Evolutionary conservation across 2,888 invertebrate genomes (phyloP).

Genomic region (Dione juno): DNA sequence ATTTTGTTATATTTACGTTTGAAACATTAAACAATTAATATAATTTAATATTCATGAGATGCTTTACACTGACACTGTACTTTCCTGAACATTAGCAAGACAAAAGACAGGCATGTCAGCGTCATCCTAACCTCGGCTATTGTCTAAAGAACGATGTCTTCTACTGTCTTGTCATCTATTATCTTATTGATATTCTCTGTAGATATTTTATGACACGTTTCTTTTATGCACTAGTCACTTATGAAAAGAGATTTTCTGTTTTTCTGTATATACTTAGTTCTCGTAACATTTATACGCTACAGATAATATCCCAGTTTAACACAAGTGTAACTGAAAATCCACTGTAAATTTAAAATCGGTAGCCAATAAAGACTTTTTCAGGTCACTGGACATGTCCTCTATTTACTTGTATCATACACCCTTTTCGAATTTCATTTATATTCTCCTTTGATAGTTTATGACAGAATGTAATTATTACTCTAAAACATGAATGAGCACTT

Average conservation of each 20-base stretch:
- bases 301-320: too few relatives aligned
- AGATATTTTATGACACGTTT: constrained; percentile 18
- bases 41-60: constrained; percentile 78
- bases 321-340: too few relatives aligned
- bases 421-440: constrained; percentile 8
- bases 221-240: background rate
- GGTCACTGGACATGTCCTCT: constrained; percentile 31
- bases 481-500: background rate
- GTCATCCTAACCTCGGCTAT: constrained; percentile 67
- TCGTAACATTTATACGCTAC: background rate
- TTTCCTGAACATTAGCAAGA: constrained; percentile 71
- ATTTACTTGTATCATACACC: constrained; percentile 6
- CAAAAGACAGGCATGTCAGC: constrained; percentile 56
- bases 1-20: constrained; percentile 21
- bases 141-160: constrained; percentile 65
- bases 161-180: constrained; percentile 46
- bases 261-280: background rate
- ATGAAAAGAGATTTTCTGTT: constrained; percentile 2
- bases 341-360: background rate
- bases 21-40: constrained; percentile 60
- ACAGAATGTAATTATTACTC: background rate
- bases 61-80: constrained; percentile 47
- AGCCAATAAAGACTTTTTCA: constrained; percentile 3
- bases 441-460: constrained; percentile 1
- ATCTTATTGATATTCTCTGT: constrained; percentile 27